A percentile compares a stretch with the other conserved stretches of the same genome.
These are phyloP conservation scores for Phyto melanocephala DNA, from an alignment of 2,888 invertebrate species.

Conservation along the genomic window DNA sequence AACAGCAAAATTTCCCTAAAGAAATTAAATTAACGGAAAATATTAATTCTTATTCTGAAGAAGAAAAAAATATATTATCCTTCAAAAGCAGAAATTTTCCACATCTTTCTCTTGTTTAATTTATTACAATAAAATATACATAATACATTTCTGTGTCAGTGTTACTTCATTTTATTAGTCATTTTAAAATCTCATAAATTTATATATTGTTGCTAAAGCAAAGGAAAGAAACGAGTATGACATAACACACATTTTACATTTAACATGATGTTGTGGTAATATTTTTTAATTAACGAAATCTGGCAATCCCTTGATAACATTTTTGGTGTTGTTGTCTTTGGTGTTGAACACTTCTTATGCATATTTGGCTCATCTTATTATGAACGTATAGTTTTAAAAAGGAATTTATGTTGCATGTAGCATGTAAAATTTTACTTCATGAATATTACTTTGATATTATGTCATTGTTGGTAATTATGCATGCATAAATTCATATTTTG, in stretches of 20 bases:
- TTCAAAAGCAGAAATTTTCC: too few species aligned
- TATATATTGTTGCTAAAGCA: background rate
- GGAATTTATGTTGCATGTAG: slow-evolving; percentile 24
- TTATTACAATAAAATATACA: too few species aligned
- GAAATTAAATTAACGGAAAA: too few species aligned
- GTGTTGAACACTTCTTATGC: background rate
- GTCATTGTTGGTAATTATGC: background rate
- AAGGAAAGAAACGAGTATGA: background rate
- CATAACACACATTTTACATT: background rate
- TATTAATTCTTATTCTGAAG: too few species aligned
- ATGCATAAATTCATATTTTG: slow-evolving; percentile 37
- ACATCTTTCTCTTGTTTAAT: too few species aligned
- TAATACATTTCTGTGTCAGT: too few species aligned
- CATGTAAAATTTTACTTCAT: background rate
- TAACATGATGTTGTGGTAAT: slow-evolving; percentile 12
- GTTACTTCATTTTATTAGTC: background rate
- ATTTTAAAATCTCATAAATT: background rate
- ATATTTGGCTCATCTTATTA: slow-evolving; percentile 18
- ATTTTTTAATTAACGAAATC: slow-evolving; percentile 46
- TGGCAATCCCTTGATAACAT: background rate
- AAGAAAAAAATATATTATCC: too few species aligned
- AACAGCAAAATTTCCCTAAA: too few species aligned
- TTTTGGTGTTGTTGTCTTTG: background rate
- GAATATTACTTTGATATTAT: background rate
- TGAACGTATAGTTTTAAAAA: background rate